phyloP scores from a whole-genome alignment of 1,140 invertebrate species.

The Conopomorpha cramerella region DNA sequence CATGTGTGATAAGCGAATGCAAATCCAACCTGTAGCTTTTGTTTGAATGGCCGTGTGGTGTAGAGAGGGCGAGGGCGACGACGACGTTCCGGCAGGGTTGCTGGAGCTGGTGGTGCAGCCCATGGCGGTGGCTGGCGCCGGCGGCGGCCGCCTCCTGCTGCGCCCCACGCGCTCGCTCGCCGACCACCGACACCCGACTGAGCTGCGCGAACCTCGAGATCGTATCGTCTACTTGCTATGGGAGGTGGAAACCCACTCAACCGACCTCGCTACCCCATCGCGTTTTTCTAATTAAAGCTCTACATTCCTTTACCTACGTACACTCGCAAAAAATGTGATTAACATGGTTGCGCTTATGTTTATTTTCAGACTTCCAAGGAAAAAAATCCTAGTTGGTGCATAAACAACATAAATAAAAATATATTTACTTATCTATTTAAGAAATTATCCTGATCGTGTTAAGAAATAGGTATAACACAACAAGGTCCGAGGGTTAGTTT shows the following conservation, averaged over 20 bases:
- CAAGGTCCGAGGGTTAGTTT: too few relatives aligned
- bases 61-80: background rate
- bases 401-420: too few relatives aligned
- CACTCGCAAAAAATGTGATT: background rate
- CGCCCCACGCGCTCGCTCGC: constrained; percentile 1
- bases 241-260: constrained; percentile 42
- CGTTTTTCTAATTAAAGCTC: constrained; percentile 55
- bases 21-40: too few relatives aligned
- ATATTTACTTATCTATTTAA: too few relatives aligned
- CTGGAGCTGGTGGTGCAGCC: background rate
- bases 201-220: constrained; percentile 22
- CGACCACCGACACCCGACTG: constrained; percentile 16
- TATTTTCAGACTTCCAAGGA: too few relatives aligned
- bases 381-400: too few relatives aligned
- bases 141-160: background rate
- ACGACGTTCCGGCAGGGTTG: background rate
- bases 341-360: too few relatives aligned
- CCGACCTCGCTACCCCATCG: constrained; percentile 55
- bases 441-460: too few relatives aligned
- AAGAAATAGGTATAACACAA: too few relatives aligned
- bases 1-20: too few relatives aligned
- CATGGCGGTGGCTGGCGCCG: background rate
- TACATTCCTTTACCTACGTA: constrained; percentile 34
- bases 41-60: too few relatives aligned
- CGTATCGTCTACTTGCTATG: constrained; percentile 47